These are phyloP conservation scores for Drosophila hydei DNA, from an alignment of 1,140 invertebrate genomes.

Conservation along the genomic window DNA sequence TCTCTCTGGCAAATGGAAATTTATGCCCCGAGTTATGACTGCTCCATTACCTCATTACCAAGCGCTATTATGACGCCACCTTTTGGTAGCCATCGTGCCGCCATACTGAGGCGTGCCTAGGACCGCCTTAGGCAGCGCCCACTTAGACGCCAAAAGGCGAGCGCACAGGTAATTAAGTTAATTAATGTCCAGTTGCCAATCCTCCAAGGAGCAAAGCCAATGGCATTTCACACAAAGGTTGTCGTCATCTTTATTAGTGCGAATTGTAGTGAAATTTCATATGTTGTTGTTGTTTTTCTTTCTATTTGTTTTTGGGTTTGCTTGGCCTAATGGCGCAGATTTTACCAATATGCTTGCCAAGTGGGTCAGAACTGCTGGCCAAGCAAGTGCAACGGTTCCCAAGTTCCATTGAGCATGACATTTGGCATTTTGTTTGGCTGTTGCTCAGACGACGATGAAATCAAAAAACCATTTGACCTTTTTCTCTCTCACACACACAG, in stretches of 20 bases:
- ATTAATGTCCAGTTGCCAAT: conserved; percentile 49
- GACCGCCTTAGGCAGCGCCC: conserved; percentile 22
- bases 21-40: conserved; percentile 45
- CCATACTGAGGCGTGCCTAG: conserved; percentile 39
- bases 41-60: conserved; percentile 47
- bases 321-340: conserved; percentile 20
- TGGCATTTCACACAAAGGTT: conserved; percentile 12
- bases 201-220: conserved; percentile 17
- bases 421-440: conserved; percentile 61
- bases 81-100: conserved; percentile 4
- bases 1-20: conserved; percentile 35
- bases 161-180: conserved; percentile 48
- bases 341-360: conserved; percentile 39
- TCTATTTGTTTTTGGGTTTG: background rate
- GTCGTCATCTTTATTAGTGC: conserved; percentile 43
- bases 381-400: conserved; percentile 49
- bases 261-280: conserved; percentile 18
- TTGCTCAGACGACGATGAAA: conserved; percentile 42
- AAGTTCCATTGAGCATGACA: conserved; percentile 51
- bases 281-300: background rate
- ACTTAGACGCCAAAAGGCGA: conserved; percentile 1
- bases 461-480: conserved; percentile 55
- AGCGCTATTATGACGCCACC: conserved; percentile 45
- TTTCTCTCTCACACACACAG: conserved; percentile 15
- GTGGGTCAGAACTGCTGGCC: conserved; percentile 47